Evolutionary conservation across 2,888 invertebrate species (phyloP), one percentile per base, ranked within the genome.

Genomic region (Metalampra italica): DNA sequence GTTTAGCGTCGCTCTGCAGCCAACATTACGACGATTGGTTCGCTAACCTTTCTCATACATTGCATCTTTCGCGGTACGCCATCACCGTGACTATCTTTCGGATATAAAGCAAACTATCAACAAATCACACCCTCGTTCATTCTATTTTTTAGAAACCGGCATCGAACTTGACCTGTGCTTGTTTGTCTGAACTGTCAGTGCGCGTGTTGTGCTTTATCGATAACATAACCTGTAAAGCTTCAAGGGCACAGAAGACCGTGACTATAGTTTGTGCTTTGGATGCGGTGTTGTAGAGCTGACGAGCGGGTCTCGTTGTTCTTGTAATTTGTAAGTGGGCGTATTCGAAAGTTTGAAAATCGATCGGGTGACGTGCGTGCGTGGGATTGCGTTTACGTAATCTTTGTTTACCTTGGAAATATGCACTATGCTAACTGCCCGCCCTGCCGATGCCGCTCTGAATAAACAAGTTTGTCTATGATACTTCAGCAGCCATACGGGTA

Each of bases 281-380:
- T 78, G 71, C 71, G 71, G 73, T 82, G 76, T 69, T 74, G 66
- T 64, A 73, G 71, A 73, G 66, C 67, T 68, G 61, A 75, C 66
- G 66, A 71, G 68, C 66, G 66, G 76, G 66, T 67, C 71, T 70
- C 72, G 64, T 71, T 61, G 71, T 71, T 77, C 67, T 76, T 76
- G 56, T 78, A 68, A 76, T 76, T 71, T 75, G 65, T 79, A 79
- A 79, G 88, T 85, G 86, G 87, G 87, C 86, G 87, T 86, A 84
- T 85, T 87, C 83, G 82, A 88, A 88, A 89, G 85, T 87, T 89
- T 87, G 72, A 84, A 80, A 88, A 89, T 88, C 88, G 88, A 89
- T 89, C 73, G 83, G 83, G 80, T 82, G 81, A 83, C 84, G 88
- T 86, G 83, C 80, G 85, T 87, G 85, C 87, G 87, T 89, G 84